Evolutionary conservation across 2,888 invertebrate species (phyloP), one percentile per base, ranked within the genome.

Genomic region (Hedychridium roseum): DNA sequence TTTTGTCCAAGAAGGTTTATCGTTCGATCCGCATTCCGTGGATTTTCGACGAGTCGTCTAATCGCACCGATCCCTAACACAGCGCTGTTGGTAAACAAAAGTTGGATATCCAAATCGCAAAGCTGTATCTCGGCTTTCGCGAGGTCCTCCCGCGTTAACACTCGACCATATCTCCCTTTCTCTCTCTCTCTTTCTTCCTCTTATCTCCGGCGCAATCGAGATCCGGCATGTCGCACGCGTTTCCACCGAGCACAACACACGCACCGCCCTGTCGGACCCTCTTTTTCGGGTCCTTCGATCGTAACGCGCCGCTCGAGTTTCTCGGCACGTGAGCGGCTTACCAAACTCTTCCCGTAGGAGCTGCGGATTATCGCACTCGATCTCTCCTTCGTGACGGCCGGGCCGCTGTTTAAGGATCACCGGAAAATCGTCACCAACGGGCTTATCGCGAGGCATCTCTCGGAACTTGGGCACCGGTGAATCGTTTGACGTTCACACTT

Each of bases 191-290:
- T n/a, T n/a, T n/a, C n/a, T n/a, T 72, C 71, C 61, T 60, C 66
- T 72, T 72, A 72, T 72, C 72, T 67, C 56, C 50, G 41, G 50
- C 47, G 54, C 64, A 49, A 72, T 72, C 72, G 64, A 72, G 69
- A 69, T 72, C 71, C 67, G 68, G 66, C 70, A 66, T 70, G 70
- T 68, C 68, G 70, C 72, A 70, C 72, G 72, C 68, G 72, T 71
- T 70, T 68, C 66, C 66, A 57, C 57, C 57, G 61, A n/a, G n/a
- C n/a, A n/a, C n/a, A n/a, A n/a, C n/a, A n/a, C n/a, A n/a, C n/a
- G n/a, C n/a, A n/a, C n/a, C 60, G 59, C 60, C 57, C 61, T 18
- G 12, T 34, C 18, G 9, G 18, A n/a, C 3, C 5, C 31, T 12
- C 31, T 23, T 31, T 12, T 12, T 4, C 31, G 14, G 3, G 12